phyloP scores from a whole-genome alignment of 2,888 invertebrate genomes.

The Cryptocheilus praepositus region DNA sequence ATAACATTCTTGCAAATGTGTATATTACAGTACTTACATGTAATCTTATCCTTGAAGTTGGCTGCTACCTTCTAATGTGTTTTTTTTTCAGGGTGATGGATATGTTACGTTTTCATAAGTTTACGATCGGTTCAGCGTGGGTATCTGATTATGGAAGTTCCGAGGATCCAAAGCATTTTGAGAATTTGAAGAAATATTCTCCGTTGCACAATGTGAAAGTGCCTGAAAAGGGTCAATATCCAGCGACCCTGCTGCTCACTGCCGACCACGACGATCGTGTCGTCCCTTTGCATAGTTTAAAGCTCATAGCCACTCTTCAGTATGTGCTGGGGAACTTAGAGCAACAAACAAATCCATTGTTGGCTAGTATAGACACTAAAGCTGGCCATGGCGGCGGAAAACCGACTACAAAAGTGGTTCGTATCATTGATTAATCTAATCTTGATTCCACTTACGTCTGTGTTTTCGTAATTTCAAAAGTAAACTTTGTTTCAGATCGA shows the following conservation, averaged over 20 bases:
- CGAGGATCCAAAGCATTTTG: slow-evolving; percentile 90
- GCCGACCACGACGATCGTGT: slow-evolving; percentile 99
- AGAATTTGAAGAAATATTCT: slow-evolving; percentile 90
- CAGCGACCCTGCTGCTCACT: slow-evolving; percentile 93
- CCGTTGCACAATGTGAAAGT: slow-evolving; percentile 92
- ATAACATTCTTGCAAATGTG: background rate
- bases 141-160: slow-evolving; percentile 96
- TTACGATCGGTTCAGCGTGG: slow-evolving; percentile 99
- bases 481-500: slow-evolving; percentile 84
- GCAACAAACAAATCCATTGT: slow-evolving; percentile 88
- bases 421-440: slow-evolving; percentile 51
- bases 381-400: slow-evolving; percentile 98
- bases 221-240: slow-evolving; percentile 86
- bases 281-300: slow-evolving; percentile 97
- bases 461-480: slow-evolving; percentile 14
- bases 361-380: slow-evolving; percentile 94
- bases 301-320: slow-evolving; percentile 94
- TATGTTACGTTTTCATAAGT: slow-evolving; percentile 98
- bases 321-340: slow-evolving; percentile 80
- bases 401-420: slow-evolving; percentile 93
- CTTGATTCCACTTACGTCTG: background rate
- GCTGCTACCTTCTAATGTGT: background rate
- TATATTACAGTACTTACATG: too few relatives aligned
- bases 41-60: too few relatives aligned
- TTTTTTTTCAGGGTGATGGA: slow-evolving; percentile 88